Evolutionary conservation across 2,888 invertebrate species (phyloP), one percentile per base, ranked within the genome.

Genomic region (Macrophya annulata): DNA sequence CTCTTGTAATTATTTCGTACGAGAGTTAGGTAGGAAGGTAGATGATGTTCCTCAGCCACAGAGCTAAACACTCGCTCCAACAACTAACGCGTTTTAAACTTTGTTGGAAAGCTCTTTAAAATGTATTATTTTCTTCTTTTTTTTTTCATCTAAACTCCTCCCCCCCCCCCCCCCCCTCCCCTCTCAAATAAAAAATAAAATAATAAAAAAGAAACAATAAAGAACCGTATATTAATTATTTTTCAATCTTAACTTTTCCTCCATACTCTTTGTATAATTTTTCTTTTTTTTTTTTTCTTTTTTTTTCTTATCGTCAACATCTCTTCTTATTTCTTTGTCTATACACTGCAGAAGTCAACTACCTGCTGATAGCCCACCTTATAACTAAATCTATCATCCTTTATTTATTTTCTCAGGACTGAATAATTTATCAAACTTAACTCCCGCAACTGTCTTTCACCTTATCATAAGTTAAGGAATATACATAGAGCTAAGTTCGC

Each of bases 1-100:
- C 40, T 81, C 59, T 37, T 43, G 59, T 81, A 59, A 81, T 81
- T 62, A 55, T 51, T 77, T 77, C 17, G 74, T 74, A 37, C 17
- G 31, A 9, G 8, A 68, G 31, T 25, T 25, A 4, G 68, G 17
- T 37, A 15, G 15, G 68, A n/a, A n/a, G 10, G 62, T 62, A 12
- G 25, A 12, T 62, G 37, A 68, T 68, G 15, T 68, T 37, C 15
- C 4, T 68, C 68, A 37, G 37, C 15, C 68, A 6, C 37, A 37
- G 31, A 37, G 68, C 68, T 12, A 25, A 68, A 68, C 68, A 31
- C 31, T 37, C 37, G 68, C 37, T 68, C 31, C 5, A 68, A 37
- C 5, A 68, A 37, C 68, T 37, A 68, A 68, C 31, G 37, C 37
- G 37, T 68, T 68, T 37, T 12, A 68, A 68, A 68, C 37, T 37